These are phyloP conservation scores for Probaryconus sp. DNA, from an alignment of 1,140 invertebrate genomes.

Conservation along the genomic window DNA sequence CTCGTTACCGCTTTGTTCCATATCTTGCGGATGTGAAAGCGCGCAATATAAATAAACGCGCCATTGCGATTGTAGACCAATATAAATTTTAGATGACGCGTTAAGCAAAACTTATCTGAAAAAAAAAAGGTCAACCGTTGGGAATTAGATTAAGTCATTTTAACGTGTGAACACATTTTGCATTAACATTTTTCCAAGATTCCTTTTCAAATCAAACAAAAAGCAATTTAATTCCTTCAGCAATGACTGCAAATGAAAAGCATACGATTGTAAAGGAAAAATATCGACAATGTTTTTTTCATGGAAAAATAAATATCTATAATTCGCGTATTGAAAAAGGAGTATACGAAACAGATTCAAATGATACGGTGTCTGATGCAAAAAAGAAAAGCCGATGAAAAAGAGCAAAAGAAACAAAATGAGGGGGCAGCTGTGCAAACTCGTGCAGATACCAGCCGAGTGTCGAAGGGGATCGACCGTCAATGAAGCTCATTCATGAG, in stretches of 20 bases:
- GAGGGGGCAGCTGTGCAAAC: slow-evolving; percentile 52
- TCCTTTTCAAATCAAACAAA: too few relatives aligned
- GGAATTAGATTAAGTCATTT: not conserved
- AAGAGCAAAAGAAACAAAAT: slow-evolving; percentile 19
- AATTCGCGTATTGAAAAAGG: not conserved
- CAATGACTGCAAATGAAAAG: too few relatives aligned
- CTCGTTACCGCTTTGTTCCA: slow-evolving; percentile 53
- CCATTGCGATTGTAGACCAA: slow-evolving; percentile 36
- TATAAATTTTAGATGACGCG: not conserved
- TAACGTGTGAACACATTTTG: too few relatives aligned
- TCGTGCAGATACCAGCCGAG: slow-evolving; percentile 48
- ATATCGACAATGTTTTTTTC: too few relatives aligned
- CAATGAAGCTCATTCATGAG: slow-evolving; percentile 67
- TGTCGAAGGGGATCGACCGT: slow-evolving; percentile 64
- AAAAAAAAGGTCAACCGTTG: slow-evolving; percentile 15
- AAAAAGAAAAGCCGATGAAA: slow-evolving; percentile 2
- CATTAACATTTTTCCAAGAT: too few relatives aligned
- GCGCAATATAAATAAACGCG: slow-evolving; percentile 51
- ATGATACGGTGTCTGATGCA: not conserved
- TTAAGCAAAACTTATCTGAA: too few relatives aligned
- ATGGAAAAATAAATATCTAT: too few relatives aligned
- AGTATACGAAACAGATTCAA: not conserved
- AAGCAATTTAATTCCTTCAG: too few relatives aligned
- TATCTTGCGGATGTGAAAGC: slow-evolving; percentile 56
- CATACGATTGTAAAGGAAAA: too few relatives aligned